Evolutionary conservation across 2,888 invertebrate species (phyloP).

Genomic region (Chrysina gloriosa): DNA sequence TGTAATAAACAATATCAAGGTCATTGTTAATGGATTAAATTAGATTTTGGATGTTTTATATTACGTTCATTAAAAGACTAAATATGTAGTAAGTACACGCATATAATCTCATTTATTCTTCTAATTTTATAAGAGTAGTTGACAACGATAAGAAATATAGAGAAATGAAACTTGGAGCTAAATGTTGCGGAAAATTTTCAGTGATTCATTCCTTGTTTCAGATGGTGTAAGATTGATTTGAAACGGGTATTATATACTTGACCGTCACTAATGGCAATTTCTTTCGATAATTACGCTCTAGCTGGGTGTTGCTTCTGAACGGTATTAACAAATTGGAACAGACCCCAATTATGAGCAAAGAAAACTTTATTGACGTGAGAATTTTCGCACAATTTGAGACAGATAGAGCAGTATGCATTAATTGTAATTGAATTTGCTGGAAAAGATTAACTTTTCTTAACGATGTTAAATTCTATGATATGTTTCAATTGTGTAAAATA

Average conservation of each 20-base stretch:
- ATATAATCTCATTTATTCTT: too few species aligned
- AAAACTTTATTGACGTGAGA: constrained; percentile 28
- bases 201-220: not conserved
- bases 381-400: constrained; percentile 9
- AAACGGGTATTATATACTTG: constrained; percentile 11
- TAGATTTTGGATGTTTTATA: not conserved
- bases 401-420: too few species aligned
- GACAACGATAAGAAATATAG: too few species aligned
- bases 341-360: constrained; percentile 1
- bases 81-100: too few species aligned
- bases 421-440: too few species aligned
- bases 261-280: constrained; percentile 24
- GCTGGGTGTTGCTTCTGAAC: not conserved
- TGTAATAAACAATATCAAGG: constrained; percentile 21
- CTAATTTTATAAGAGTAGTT: too few species aligned
- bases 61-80: too few species aligned
- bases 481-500: too few species aligned
- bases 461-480: too few species aligned
- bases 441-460: too few species aligned
- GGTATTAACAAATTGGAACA: constrained; percentile 30
- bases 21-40: constrained; percentile 24
- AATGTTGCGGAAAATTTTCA: not conserved
- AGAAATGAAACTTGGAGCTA: too few species aligned
- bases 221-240: not conserved
- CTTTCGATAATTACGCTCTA: not conserved